Percentiles rank a stretch among this genome's conserved stretches.
Conservation (phyloP, 2,113 vertebrate species). For the Eleginops maclovinus region DNA sequence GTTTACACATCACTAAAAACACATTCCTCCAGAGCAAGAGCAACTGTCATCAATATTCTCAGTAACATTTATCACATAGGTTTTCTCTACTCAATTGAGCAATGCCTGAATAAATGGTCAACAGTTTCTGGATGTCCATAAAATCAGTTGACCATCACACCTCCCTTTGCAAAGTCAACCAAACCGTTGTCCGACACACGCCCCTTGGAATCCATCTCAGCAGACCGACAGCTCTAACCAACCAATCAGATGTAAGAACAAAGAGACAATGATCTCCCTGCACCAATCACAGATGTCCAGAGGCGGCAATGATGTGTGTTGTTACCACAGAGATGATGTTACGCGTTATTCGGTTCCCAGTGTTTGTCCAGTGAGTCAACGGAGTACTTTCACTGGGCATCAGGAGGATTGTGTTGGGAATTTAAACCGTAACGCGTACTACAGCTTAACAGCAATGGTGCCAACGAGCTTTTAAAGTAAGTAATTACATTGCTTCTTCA, state of each 20-base stretch:
- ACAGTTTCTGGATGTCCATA: no score
- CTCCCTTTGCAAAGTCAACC: conserved; percentile 73
- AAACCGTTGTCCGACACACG: conserved; percentile 53
- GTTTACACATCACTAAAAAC: no score
- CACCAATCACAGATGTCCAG: conserved; percentile 59
- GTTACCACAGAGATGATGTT: conserved; percentile 74
- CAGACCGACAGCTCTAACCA: not conserved
- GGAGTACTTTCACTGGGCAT: conserved; percentile 39
- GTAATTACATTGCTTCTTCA: not conserved
- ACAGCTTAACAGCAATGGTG: conserved; percentile 21
- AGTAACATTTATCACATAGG: no score
- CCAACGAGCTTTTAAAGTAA: conserved; percentile 38
- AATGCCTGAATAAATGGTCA: no score
- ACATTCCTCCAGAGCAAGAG: no score
- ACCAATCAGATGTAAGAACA: conserved; percentile 54
- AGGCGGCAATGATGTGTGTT: conserved; percentile 50
- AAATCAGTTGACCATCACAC: conserved; percentile 13
- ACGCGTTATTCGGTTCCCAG: conserved; percentile 45
- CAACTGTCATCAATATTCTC: no score
- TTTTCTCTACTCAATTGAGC: no score
- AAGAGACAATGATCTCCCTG: fast-evolving
- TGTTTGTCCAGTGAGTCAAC: conserved; percentile 22
- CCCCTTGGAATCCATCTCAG: not conserved
- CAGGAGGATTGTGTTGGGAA: not conserved
- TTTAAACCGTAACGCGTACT: not conserved